These are phyloP conservation scores for Cetonia aurata DNA, from an alignment of 2,888 invertebrate genomes.

Conservation along the genomic window DNA sequence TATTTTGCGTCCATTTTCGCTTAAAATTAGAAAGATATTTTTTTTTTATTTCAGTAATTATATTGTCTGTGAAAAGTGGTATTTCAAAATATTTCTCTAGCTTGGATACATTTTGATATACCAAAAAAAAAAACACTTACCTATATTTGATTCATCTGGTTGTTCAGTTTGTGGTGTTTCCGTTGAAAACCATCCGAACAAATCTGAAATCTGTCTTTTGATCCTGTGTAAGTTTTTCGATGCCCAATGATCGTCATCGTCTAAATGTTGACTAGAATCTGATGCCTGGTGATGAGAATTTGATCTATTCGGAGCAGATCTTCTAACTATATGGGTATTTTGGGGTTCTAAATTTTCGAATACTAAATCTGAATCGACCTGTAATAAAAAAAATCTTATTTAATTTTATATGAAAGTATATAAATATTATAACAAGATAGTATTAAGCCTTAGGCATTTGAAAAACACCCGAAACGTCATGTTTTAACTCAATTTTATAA, in stretches of 20 bases:
- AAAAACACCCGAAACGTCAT: too few species aligned
- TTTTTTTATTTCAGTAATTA: too few species aligned
- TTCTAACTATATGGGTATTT: conserved; percentile 54
- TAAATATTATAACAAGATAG: too few species aligned
- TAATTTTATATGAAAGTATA: too few species aligned
- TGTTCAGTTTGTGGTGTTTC: conserved; percentile 15
- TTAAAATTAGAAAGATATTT: too few species aligned
- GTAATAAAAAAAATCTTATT: conserved; percentile 55
- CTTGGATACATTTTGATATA: too few species aligned
- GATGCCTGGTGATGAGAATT: conserved; percentile 31
- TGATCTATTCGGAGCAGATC: conserved; percentile 44
- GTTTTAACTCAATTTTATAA: too few species aligned
- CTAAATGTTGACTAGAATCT: conserved; percentile 58
- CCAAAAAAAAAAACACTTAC: too few species aligned
- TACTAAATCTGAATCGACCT: conserved; percentile 65
- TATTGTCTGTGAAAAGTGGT: too few species aligned
- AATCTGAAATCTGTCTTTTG: conserved; percentile 58
- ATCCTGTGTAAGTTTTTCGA: conserved; percentile 64
- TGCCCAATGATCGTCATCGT: conserved; percentile 61
- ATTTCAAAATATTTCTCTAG: too few species aligned
- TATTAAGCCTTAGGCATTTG: too few species aligned
- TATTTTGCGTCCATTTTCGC: too few species aligned
- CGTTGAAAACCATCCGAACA: conserved; percentile 41
- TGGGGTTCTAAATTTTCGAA: conserved; percentile 61
- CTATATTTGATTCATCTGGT: not conserved